These are phyloP conservation scores for Buceros bicornis DNA, from an alignment of 2,797 vertebrate genomes.

Conservation along the genomic window DNA sequence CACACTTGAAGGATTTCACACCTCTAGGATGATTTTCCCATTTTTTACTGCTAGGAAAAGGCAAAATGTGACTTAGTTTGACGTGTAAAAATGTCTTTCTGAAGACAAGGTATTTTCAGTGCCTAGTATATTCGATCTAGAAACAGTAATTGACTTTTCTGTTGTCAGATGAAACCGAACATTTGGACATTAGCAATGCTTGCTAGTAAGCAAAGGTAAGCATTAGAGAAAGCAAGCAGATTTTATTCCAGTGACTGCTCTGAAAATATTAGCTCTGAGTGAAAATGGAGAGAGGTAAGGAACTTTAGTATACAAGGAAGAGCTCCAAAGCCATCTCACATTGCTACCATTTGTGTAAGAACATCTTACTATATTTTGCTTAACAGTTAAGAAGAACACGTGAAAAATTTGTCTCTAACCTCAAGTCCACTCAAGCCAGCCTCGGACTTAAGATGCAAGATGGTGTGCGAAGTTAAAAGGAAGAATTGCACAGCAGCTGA, in stretches of 20 bases:
- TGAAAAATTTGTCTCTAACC: background rate
- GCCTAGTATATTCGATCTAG: background rate
- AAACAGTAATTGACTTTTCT: background rate
- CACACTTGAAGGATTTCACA: background rate
- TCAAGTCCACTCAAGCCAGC: background rate
- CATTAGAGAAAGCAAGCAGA: background rate
- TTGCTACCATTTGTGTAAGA: background rate
- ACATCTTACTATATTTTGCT: fast-evolving
- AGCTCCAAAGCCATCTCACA: background rate
- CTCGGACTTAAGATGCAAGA: background rate
- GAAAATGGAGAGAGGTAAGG: background rate
- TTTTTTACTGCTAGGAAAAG: background rate
- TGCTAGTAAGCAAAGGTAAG: background rate
- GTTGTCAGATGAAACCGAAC: background rate
- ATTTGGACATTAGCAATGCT: background rate
- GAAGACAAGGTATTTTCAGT: background rate
- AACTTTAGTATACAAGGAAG: background rate
- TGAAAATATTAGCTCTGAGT: background rate
- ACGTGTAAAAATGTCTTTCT: background rate
- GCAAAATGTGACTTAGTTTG: background rate
- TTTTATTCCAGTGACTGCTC: background rate
- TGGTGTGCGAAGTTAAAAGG: background rate
- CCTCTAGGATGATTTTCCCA: background rate
- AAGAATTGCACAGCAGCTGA: background rate
- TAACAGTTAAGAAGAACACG: background rate